phyloP scores from a whole-genome alignment of 2,888 invertebrate species.

The Diarsia mendica region DNA sequence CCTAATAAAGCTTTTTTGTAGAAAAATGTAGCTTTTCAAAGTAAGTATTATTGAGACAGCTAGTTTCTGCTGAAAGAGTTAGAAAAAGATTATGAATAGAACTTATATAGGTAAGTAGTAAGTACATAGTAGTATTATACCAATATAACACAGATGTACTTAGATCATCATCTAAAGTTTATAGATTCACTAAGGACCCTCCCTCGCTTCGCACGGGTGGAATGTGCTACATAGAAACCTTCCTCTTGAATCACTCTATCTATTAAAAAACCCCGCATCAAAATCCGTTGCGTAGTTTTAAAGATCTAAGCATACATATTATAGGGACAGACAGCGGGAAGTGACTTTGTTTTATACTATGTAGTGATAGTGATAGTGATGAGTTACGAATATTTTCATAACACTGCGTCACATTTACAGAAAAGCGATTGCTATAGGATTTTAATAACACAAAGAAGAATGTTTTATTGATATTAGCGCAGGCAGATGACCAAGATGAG shows the following conservation, averaged over 20 bases:
- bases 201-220: too few relatives aligned
- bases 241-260: too few relatives aligned
- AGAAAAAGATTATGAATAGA: neutral
- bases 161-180: conserved; percentile 2
- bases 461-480: conserved; percentile 37
- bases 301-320: too few relatives aligned
- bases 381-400: conserved; percentile 31
- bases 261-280: too few relatives aligned
- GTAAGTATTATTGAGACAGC: neutral
- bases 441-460: conserved; percentile 19
- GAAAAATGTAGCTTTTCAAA: neutral
- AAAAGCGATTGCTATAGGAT: conserved; percentile 17
- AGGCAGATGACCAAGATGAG: conserved; percentile 11
- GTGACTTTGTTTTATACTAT: too few relatives aligned
- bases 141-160: neutral
- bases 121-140: neutral
- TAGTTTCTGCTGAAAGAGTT: too few relatives aligned
- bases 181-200: neutral
- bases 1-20: neutral
- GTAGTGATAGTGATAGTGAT: too few relatives aligned
- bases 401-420: conserved; percentile 5
- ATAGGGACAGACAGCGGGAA: too few relatives aligned
- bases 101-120: too few relatives aligned
- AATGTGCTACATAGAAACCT: too few relatives aligned
- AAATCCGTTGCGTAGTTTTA: too few relatives aligned